Conservation (phyloP, 2,797 vertebrate species). For the Thamnophis elegans region DNA sequence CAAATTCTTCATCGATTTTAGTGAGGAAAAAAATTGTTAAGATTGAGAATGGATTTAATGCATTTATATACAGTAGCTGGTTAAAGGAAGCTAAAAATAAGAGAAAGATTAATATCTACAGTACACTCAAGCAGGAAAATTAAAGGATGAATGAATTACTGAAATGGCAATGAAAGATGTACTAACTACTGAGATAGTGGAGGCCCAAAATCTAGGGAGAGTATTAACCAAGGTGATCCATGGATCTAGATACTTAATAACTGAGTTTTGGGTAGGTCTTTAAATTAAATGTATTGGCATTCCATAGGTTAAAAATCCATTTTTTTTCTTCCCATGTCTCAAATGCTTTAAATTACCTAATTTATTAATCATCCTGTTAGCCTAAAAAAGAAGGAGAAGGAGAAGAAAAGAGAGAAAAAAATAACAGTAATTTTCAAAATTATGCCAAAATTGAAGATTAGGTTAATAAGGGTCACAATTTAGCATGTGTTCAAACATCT, state of each 20-base stretch:
- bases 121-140: neutral
- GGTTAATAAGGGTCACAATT: neutral
- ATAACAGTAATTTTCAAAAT: neutral
- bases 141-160: neutral
- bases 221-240: neutral
- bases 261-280: neutral
- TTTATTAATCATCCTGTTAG: neutral
- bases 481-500: neutral
- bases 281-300: neutral
- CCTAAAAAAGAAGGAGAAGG: neutral
- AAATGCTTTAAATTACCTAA: neutral
- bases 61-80: neutral
- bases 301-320: neutral
- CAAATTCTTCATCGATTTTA: neutral
- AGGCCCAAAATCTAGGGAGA: neutral
- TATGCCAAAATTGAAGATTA: neutral
- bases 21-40: neutral
- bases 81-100: neutral
- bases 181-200: neutral
- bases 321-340: neutral
- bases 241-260: neutral
- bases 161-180: neutral
- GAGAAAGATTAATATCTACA: neutral
- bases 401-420: neutral
- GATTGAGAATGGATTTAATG: neutral